A percentile compares a stretch with the other conserved stretches of the same genome.
phyloP scores from a whole-genome alignment of 2,797 vertebrate species.

The Mionectes olivaceus region DNA sequence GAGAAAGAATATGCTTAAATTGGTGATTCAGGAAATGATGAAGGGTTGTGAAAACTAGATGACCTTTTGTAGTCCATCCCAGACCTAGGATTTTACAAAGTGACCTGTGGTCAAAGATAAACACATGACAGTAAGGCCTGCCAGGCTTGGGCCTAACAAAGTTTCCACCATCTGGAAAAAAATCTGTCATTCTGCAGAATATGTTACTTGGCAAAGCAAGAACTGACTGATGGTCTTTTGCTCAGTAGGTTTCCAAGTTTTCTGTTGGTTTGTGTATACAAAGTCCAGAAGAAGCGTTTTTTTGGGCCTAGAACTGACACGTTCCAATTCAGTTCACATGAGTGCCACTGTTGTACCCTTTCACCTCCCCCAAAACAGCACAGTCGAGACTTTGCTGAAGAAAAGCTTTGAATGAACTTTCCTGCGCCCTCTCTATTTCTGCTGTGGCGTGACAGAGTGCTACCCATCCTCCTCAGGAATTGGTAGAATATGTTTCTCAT shows the following conservation, averaged over 20 bases:
- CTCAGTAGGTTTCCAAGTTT: background rate
- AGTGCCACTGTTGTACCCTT: background rate
- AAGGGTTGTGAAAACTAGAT: background rate
- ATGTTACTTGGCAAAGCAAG: background rate
- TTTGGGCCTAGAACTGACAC: background rate
- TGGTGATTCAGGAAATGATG: background rate
- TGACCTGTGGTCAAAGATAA: background rate
- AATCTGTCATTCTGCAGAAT: background rate
- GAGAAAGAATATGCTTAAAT: background rate
- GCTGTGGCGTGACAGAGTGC: background rate
- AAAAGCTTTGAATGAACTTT: background rate
- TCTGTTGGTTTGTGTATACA: background rate
- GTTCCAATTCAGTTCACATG: background rate
- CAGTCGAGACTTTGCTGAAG: background rate
- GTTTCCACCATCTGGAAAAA: background rate
- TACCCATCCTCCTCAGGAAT: background rate
- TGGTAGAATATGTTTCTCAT: background rate
- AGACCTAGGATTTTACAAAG: background rate
- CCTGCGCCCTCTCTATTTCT: background rate
- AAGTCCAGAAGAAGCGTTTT: background rate
- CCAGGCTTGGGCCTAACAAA: background rate
- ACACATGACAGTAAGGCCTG: background rate
- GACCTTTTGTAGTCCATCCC: background rate
- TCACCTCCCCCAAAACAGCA: background rate
- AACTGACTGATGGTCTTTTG: background rate